Base-by-base conservation (phyloP, 2,888 invertebrate species). In the Trachelus tabidus region DNA sequence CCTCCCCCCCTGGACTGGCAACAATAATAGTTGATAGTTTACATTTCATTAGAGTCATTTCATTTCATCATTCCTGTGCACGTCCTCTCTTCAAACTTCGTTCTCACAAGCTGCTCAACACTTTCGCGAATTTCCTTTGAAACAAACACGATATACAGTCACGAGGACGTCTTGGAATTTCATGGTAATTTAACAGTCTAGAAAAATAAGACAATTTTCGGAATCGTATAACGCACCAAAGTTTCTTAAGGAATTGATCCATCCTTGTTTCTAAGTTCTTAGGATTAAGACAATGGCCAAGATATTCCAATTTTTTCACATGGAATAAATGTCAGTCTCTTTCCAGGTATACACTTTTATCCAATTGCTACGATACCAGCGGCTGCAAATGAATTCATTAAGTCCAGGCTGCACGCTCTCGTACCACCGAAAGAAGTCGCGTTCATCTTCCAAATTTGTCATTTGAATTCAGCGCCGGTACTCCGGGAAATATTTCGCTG, bases 1-100 rank as follows among this genome's bases (percentile, higher is more conserved):
- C 31, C 40, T 3, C 11, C 0, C 31, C 40, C 12, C 11, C 0
- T 35, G 35, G 35, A 82, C 81, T 81, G 82, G 84, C 81, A 86
- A 86, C 85, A 86, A 85, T 86, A 86, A 85, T 83, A 86, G 84
- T 84, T 82, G 37, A 34, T 68, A 79, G 85, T 87, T 86, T 86
- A 85, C 85, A 83, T 87, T 87, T 87, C 85, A 86, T 86, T 87
- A 87, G 82, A 73, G 30, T 35, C 31, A 35, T 35, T 3, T 35
- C 11, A 35, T 35, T 35, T 35, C 35, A 35, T 35, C 11, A 35
- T 35, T 73, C 73, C 33, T 12, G 34, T 9, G 34, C 31, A 34
- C 12, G 12, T n/a, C 23, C 73, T 34, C 11, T 23, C 34, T 73
- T 35, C n/a, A 34, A 31, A 9, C 4, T 23, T 73, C 34, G n/a